Evolutionary conservation across 2,888 invertebrate genomes (phyloP), one percentile per base, ranked within the genome.

Genomic region (Drosophila fungiperda): DNA sequence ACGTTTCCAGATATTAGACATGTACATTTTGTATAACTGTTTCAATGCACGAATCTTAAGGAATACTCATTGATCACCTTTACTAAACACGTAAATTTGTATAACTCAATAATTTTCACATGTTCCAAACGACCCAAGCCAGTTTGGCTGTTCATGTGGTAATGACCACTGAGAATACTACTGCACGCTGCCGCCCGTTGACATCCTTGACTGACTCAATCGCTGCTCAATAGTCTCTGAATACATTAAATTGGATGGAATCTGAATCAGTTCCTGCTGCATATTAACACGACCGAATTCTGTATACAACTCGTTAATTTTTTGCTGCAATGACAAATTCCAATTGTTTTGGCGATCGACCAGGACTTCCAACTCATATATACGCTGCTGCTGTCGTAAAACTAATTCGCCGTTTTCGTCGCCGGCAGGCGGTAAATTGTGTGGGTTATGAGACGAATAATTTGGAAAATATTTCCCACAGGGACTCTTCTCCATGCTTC

Each of bases 281-380:
- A 45, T 15, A 23, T 45, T 15, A 45, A 38, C 4, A 8, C 53
- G 20, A 0, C 68, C 58, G 6, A 90, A 83, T 26, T 78, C 72
- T 6, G 65, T 52, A 70, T 78, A 73, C 11, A 86, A 29, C 6
- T 88, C 76, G 35, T 69, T 67, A n/a, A 90, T 59, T 52, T 88
- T 90, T 0, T 50, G 23, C 32, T 86, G 83, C 48, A 86, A 57
- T 3, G 40, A 20, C 2, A 52, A 52, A 49, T 77, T 76, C 60
- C 73, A 60, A n/a, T 61, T 68, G 26, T 58, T 72, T 64, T 90
- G 89, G 8, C 74, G 73, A 29, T 55, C 59, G 8, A 87, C 29
- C 29, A 66, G 35, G 11, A 17, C 8, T 62, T 87, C 90, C 32
- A 87, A 48, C n/a, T 87, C 71, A 3, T 2, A 38, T 33, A 87